Conservation (phyloP, 2,888 invertebrate genomes). For the Euclidia mi region DNA sequence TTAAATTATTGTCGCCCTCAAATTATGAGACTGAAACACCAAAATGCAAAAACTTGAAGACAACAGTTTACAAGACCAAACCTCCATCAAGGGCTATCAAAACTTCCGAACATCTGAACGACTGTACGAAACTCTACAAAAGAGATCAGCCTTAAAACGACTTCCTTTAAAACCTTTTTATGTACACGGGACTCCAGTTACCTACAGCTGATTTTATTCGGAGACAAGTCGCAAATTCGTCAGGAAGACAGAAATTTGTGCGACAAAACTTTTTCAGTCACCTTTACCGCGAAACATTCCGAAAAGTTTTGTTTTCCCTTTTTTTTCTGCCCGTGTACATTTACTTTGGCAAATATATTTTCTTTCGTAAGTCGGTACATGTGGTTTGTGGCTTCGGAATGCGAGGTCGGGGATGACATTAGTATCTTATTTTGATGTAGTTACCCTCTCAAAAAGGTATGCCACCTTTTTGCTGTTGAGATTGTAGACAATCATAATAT, state of each 20-base stretch:
- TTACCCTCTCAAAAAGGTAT: neutral
- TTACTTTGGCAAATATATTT: constrained; percentile 42
- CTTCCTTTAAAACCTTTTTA: constrained; percentile 10
- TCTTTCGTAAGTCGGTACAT: constrained; percentile 34
- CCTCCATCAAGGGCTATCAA: constrained; percentile 8
- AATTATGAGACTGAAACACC: constrained; percentile 5
- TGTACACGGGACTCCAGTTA: constrained; percentile 5
- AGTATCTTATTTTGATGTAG: neutral
- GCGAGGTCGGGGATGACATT: neutral
- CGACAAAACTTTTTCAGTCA: constrained; percentile 35
- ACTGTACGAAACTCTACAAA: constrained; percentile 11
- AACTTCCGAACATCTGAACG: constrained; percentile 19
- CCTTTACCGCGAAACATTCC: constrained; percentile 33
- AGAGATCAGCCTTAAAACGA: constrained; percentile 5
- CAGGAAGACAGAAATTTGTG: constrained; percentile 31
- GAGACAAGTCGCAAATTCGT: constrained; percentile 40
- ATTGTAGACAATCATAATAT: too few relatives aligned
- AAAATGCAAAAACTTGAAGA: too few relatives aligned
- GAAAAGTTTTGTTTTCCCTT: constrained; percentile 44
- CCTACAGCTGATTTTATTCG: constrained; percentile 23
- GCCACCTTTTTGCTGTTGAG: too few relatives aligned
- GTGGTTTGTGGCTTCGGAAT: constrained; percentile 15
- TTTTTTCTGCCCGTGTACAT: constrained; percentile 32
- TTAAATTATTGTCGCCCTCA: neutral
- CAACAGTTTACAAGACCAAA: neutral